Percentiles rank a stretch among this genome's conserved stretches.
phyloP scores from a whole-genome alignment of 1,140 invertebrate species.

The Drosophila serrata region DNA sequence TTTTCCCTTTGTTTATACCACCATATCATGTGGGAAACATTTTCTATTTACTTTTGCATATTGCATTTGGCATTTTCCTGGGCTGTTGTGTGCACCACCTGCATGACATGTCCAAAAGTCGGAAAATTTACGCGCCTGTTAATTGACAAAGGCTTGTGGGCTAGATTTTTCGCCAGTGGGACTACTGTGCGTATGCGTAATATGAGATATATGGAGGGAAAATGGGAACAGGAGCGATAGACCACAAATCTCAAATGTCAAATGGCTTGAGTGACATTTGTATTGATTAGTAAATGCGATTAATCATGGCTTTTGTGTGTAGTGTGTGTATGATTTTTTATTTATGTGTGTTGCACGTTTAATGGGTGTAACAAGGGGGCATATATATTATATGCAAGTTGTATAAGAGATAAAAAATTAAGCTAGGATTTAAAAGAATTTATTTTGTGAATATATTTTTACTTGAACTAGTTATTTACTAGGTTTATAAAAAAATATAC shows the following conservation, averaged over 20 bases:
- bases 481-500: no score
- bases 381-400: slow-evolving; percentile 34
- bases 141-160: slow-evolving; percentile 57
- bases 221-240: slow-evolving; percentile 34
- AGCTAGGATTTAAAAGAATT: not conserved
- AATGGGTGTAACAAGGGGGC: slow-evolving; percentile 46
- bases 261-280: slow-evolving; percentile 74
- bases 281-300: slow-evolving; percentile 82
- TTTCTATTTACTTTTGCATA: slow-evolving; percentile 23
- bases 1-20: slow-evolving; percentile 2
- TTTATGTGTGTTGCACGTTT: slow-evolving; percentile 25
- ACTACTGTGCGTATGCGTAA: slow-evolving; percentile 81
- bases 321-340: slow-evolving; percentile 14
- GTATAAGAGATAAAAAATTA: not conserved
- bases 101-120: slow-evolving; percentile 47
- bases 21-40: slow-evolving; percentile 32
- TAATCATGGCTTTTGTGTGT: slow-evolving; percentile 64
- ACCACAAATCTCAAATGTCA: slow-evolving; percentile 82
- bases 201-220: slow-evolving; percentile 33
- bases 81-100: slow-evolving; percentile 19
- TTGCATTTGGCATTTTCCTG: slow-evolving; percentile 17
- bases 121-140: slow-evolving; percentile 65
- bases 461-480: no score
- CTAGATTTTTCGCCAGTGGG: slow-evolving; percentile 26
- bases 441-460: no score